phyloP scores from a whole-genome alignment of 2,797 vertebrate genomes.

The Varecia variegata region DNA sequence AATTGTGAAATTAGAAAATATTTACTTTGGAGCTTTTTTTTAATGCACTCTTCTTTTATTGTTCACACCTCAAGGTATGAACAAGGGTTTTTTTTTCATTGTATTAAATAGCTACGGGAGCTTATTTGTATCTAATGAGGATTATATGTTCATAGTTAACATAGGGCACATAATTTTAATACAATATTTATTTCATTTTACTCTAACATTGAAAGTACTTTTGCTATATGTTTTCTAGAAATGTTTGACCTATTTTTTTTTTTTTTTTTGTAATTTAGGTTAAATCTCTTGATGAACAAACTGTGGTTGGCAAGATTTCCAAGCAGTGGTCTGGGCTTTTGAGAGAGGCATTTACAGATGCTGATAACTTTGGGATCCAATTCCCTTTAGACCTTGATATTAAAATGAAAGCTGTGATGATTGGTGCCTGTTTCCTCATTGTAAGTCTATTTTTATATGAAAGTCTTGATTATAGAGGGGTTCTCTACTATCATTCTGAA shows the following conservation, averaged over 20 bases:
- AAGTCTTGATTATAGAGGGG: no score
- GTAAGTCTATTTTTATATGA: constrained; percentile 81
- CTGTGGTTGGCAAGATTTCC: constrained; percentile 85
- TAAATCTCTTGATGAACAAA: constrained; percentile 83
- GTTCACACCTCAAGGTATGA: neutral
- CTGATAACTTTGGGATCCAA: constrained; percentile 87
- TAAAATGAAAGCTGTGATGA: constrained; percentile 89
- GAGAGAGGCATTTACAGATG: constrained; percentile 84
- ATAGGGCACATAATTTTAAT: neutral
- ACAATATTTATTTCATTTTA: neutral
- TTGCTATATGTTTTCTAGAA: neutral
- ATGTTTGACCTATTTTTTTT: neutral
- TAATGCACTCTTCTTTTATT: neutral
- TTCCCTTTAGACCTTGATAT: constrained; percentile 90
- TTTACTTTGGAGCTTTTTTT: neutral
- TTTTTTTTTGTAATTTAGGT: constrained; percentile 76
- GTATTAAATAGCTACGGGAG: neutral
- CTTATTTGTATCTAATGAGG: neutral
- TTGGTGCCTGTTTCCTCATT: constrained; percentile 90
- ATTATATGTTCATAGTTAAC: neutral
- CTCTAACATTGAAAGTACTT: neutral
- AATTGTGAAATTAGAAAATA: neutral
- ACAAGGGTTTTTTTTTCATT: neutral
- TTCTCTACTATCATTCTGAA: neutral
- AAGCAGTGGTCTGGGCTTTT: constrained; percentile 89